Evolutionary conservation across 1,140 invertebrate species (phyloP).

Genomic region (Drosophila ficusphila): DNA sequence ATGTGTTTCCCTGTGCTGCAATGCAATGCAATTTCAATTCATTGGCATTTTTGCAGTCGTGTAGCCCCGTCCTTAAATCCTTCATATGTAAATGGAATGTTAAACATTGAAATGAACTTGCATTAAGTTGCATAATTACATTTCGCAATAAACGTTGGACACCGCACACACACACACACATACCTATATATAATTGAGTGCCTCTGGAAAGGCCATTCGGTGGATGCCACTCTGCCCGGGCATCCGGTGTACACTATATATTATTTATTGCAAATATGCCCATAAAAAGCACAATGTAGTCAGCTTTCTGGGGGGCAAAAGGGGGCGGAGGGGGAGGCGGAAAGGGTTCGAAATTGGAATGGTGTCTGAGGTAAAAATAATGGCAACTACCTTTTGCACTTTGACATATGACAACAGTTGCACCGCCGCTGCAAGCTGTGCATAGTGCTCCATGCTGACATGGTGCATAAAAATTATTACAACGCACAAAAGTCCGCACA

Average conservation of each 20-base stretch:
- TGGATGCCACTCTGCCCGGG: slow-evolving; percentile 4
- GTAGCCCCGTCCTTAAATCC: slow-evolving; percentile 62
- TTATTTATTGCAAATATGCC: slow-evolving; percentile 72
- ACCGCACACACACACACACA: not conserved
- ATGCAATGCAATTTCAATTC: slow-evolving; percentile 61
- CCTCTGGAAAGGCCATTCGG: slow-evolving; percentile 4
- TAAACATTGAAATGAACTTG: slow-evolving; percentile 80
- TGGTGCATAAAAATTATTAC: slow-evolving; percentile 42
- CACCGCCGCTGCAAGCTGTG: slow-evolving; percentile 26
- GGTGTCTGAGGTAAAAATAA: slow-evolving; percentile 43
- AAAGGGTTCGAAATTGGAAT: no score
- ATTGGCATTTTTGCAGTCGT: slow-evolving; percentile 41
- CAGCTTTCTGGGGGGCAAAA: not conserved
- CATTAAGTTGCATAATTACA: slow-evolving; percentile 81
- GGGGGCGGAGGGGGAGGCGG: not conserved
- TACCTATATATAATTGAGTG: slow-evolving; percentile 52
- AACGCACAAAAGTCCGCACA: slow-evolving; percentile 4
- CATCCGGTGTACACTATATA: slow-evolving; percentile 36
- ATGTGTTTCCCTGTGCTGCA: slow-evolving; percentile 1
- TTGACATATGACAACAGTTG: slow-evolving; percentile 58
- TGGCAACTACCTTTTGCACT: slow-evolving; percentile 50
- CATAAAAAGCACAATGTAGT: slow-evolving; percentile 65
- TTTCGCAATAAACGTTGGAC: slow-evolving; percentile 64
- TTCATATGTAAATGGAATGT: slow-evolving; percentile 79
- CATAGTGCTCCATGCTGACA: slow-evolving; percentile 13